Evolutionary conservation across 2,797 vertebrate genomes (phyloP), one percentile per base, ranked within the genome.

Genomic region (Zenarchopterus dispar): DNA sequence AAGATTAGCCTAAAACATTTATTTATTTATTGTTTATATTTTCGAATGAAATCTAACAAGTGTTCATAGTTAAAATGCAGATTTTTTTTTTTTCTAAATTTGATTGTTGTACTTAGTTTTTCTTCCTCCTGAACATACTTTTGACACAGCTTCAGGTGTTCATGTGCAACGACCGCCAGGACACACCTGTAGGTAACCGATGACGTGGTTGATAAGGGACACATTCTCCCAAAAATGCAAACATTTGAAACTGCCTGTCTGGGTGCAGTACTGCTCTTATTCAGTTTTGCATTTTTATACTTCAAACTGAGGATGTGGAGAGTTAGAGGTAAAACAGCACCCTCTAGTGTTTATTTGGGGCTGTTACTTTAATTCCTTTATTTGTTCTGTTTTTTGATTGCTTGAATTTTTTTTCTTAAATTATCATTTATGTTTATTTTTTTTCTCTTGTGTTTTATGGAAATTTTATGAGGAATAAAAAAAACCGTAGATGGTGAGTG

Each of bases 301-400:
- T 3, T 24, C 1, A 28, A 17, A 58, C 48, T 22, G 15, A 33
- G 45, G 43, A 51, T 8, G 13, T 45, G 5, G 10, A 36, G 36
- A 1, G 36, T 22, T 6, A 56, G 43, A 39, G 24, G 17, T 49
- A 11, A 41, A 59, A 77, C 59, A 72, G 57, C 60, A 11, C 77
- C 78, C 80, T 84, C 88, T 80, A 63, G 86, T 84, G 88, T 58
- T 73, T 24, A 28, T 2, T 67, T 17, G 1, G 15, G 41, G 60
- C 18, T 24, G 24, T 65, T 75, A 70, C 68, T 59, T 53, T 9
- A 0, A 54, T 56, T 70, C 13, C 31, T 56, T 51, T 46, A 8
- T 78, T 63, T 56, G 23, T 57, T 60, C 8, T 28, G 8, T 28
- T 28, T 6, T 28, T 28, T 28, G 1, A 21, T 23, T 65, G 33